Evolutionary conservation across 2,888 invertebrate species (phyloP).

Genomic region (Trichogramma dendrolimi): DNA sequence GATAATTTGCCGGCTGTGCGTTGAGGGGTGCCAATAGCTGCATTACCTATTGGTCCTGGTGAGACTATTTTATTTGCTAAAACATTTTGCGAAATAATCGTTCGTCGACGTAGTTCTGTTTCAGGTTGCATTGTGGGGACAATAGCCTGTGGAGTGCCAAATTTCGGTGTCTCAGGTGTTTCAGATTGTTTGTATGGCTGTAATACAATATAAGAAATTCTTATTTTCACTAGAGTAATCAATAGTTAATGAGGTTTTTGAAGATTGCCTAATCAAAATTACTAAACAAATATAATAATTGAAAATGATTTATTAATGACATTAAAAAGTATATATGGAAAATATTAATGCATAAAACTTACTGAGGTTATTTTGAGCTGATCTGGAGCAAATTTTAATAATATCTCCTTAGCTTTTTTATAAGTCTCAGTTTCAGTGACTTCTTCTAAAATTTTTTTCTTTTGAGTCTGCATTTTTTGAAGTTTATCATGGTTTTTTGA

Average conservation of each 20-base stretch:
- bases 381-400: slow-evolving; percentile 79
- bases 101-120: slow-evolving; percentile 42
- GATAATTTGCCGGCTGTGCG: slow-evolving; percentile 36
- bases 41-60: slow-evolving; percentile 33
- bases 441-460: slow-evolving; percentile 84
- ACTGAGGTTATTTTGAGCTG: slow-evolving; percentile 52
- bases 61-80: slow-evolving; percentile 30
- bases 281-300: slow-evolving; percentile 45
- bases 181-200: slow-evolving; percentile 34
- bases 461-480: slow-evolving; percentile 69
- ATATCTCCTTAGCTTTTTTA: slow-evolving; percentile 84
- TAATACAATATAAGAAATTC: slow-evolving; percentile 9
- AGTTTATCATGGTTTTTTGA: slow-evolving; percentile 73
- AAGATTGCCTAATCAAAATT: slow-evolving; percentile 10
- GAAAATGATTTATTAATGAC: slow-evolving; percentile 28
- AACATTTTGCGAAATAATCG: slow-evolving; percentile 37
- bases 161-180: slow-evolving; percentile 29
- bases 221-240: not conserved
- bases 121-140: slow-evolving; percentile 32
- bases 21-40: slow-evolving; percentile 34
- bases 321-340: not conserved
- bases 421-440: slow-evolving; percentile 98
- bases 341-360: slow-evolving; percentile 23
- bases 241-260: not conserved
- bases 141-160: slow-evolving; percentile 35